Conservation (phyloP, 2,888 invertebrate genomes). For the Drosophila peninsularis region DNA sequence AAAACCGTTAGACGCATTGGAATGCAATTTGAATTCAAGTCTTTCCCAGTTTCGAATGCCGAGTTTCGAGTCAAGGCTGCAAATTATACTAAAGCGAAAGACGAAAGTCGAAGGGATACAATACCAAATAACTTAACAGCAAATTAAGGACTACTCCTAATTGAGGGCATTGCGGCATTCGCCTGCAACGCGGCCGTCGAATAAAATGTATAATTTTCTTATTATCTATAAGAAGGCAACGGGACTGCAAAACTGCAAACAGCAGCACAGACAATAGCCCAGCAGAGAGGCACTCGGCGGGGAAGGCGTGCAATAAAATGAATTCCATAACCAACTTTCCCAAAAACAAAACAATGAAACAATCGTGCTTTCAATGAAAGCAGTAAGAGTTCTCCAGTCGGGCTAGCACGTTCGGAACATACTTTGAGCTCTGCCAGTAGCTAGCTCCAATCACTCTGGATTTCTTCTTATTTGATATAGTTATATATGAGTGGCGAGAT, state of each 20-base stretch:
- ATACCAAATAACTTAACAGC: conserved; percentile 74
- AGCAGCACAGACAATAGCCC: conserved; percentile 18
- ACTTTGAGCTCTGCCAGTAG: background rate
- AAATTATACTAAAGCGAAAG: conserved; percentile 41
- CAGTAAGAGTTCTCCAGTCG: background rate
- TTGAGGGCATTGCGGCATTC: conserved; percentile 78
- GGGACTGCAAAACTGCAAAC: conserved; percentile 43
- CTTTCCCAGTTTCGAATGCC: conserved; percentile 2
- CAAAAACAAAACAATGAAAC: conserved; percentile 48
- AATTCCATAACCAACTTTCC: conserved; percentile 79
- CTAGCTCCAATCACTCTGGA: background rate
- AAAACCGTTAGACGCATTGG: conserved; percentile 77
- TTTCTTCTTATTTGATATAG: too few relatives aligned
- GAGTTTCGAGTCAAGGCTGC: conserved; percentile 54
- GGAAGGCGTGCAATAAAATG: conserved; percentile 67
- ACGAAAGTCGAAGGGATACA: conserved; percentile 20
- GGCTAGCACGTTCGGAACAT: background rate
- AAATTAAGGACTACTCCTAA: conserved; percentile 76
- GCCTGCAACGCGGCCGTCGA: conserved; percentile 44
- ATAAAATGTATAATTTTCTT: conserved; percentile 81
- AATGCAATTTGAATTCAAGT: conserved; percentile 62
- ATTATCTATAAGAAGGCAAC: conserved; percentile 73
- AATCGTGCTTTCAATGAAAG: conserved; percentile 10
- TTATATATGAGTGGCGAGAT: too few relatives aligned
- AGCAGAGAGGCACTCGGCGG: conserved; percentile 1